A percentile compares a stretch with the other conserved stretches of the same genome.
phyloP scores from a whole-genome alignment of 2,888 invertebrate species.

The Dorcus hopei region DNA sequence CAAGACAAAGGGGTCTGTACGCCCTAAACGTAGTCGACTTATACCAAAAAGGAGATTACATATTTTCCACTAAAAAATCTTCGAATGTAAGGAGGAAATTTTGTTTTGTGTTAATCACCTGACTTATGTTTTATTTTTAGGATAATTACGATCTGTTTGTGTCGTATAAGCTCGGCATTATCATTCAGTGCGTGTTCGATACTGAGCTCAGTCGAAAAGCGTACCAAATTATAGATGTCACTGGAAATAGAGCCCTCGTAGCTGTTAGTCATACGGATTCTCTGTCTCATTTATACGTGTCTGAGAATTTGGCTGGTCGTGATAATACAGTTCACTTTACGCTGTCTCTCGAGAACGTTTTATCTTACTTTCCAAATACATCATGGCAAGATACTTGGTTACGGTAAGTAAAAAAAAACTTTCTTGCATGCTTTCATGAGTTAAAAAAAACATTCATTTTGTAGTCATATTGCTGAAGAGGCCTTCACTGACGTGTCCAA shows the following conservation, averaged over 20 bases:
- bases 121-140: constrained; percentile 27
- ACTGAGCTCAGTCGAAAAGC: constrained; percentile 62
- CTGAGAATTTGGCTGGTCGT: constrained; percentile 59
- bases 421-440: too few relatives aligned
- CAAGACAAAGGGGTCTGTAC: constrained; percentile 27
- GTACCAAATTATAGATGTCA: constrained; percentile 82
- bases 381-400: constrained; percentile 82
- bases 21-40: constrained; percentile 72
- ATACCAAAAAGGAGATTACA: constrained; percentile 77
- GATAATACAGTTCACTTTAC: constrained; percentile 65
- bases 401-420: constrained; percentile 58
- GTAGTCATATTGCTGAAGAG: constrained; percentile 73
- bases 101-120: neutral
- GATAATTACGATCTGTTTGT: constrained; percentile 66
- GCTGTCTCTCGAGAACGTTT: constrained; percentile 73
- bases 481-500: constrained; percentile 85
- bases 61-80: constrained; percentile 75
- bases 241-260: constrained; percentile 75
- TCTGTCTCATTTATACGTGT: constrained; percentile 76
- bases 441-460: neutral
- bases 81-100: constrained; percentile 54
- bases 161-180: constrained; percentile 69
- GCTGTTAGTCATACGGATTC: constrained; percentile 76
- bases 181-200: constrained; percentile 73
- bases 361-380: constrained; percentile 80